Conservation (phyloP, 2,113 vertebrate genomes). For the Chlorodrepanis virens region DNA sequence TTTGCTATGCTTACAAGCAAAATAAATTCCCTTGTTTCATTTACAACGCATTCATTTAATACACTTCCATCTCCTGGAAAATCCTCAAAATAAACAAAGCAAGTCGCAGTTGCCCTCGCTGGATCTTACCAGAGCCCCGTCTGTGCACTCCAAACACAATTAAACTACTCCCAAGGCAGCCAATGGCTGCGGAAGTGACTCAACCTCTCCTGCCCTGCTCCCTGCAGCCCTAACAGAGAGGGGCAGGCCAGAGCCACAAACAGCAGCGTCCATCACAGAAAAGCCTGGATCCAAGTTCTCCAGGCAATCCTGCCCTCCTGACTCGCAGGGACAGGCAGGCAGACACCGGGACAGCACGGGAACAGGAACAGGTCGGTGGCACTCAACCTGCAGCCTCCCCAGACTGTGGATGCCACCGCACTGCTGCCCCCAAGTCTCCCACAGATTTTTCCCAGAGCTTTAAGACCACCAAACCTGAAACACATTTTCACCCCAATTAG, state of each 20-base stretch:
- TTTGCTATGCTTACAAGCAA: neutral
- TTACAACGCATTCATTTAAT: neutral
- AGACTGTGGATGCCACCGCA: fast-evolving
- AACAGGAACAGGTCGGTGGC: fast-evolving
- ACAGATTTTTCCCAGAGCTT: neutral
- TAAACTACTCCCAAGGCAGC: neutral
- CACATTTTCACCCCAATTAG: neutral
- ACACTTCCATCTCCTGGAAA: slow-evolving; percentile 4
- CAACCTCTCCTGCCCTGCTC: neutral
- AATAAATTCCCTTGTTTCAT: neutral
- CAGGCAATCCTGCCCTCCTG: neutral
- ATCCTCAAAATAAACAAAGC: neutral
- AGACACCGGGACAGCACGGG: neutral
- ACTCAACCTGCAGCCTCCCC: neutral
- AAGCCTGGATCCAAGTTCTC: fast-evolving
- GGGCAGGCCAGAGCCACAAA: neutral
- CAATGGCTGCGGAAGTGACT: neutral
- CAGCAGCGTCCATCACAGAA: neutral
- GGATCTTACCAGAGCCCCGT: neutral
- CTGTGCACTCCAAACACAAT: neutral
- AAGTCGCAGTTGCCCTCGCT: neutral
- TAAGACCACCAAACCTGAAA: neutral
- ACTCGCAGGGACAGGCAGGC: neutral
- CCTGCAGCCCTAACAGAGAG: neutral
- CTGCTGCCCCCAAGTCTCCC: neutral